Percentiles rank a stretch among this genome's conserved stretches.
phyloP scores from a whole-genome alignment of 2,113 vertebrate species.

The Scatophagus argus region DNA sequence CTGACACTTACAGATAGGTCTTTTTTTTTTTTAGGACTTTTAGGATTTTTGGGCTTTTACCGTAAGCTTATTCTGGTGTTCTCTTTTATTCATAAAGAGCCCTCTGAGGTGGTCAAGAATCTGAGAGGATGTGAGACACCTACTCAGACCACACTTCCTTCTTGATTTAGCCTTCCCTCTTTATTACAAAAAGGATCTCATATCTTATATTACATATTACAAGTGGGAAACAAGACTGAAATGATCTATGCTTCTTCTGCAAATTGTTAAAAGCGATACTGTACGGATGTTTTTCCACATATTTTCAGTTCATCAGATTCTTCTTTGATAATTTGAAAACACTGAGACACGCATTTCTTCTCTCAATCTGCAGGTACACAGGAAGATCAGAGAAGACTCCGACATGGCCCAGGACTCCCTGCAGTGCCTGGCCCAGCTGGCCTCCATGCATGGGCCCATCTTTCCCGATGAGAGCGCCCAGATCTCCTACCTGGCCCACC shows the following conservation, averaged over 20 bases:
- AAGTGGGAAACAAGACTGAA: neutral
- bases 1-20: neutral
- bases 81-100: neutral
- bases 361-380: slow-evolving; percentile 90
- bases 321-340: neutral
- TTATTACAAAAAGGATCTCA: neutral
- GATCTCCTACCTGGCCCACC: slow-evolving; percentile 96
- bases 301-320: neutral
- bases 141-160: neutral
- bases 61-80: neutral
- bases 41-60: neutral
- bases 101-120: neutral
- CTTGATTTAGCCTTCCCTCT: neutral
- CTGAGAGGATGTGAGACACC: neutral
- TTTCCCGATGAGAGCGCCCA: slow-evolving; percentile 97
- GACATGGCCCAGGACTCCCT: slow-evolving; percentile 99
- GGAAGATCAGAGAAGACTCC: slow-evolving; percentile 98
- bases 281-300: slow-evolving; percentile 22
- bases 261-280: neutral
- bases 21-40: neutral
- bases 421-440: slow-evolving; percentile 97
- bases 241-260: slow-evolving; percentile 9
- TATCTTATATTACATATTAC: too few species aligned
- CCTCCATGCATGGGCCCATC: slow-evolving; percentile 95
- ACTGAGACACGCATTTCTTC: neutral